Evolutionary conservation across 2,888 invertebrate genomes (phyloP).

Genomic region (Beris chalybata): DNA sequence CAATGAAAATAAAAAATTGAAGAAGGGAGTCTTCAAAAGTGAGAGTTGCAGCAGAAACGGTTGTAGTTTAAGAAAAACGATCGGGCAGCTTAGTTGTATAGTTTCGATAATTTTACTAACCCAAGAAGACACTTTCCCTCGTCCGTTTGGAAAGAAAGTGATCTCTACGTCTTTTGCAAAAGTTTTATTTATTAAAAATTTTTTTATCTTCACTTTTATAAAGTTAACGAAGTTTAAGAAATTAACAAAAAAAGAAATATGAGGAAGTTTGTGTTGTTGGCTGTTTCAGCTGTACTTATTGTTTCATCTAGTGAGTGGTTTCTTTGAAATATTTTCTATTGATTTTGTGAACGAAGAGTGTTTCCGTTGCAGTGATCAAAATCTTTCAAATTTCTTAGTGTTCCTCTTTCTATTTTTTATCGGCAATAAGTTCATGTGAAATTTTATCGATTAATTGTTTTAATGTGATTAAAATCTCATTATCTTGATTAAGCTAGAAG

Average conservation of each 20-base stretch:
- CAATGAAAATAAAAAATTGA: slow-evolving; percentile 31
- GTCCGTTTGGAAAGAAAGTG: slow-evolving; percentile 7
- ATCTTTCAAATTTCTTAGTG: too few species aligned
- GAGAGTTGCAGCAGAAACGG: slow-evolving; percentile 48
- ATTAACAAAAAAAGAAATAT: slow-evolving; percentile 43
- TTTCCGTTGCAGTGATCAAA: too few species aligned
- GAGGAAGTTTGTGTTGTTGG: slow-evolving; percentile 53
- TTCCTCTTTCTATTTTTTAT: too few species aligned
- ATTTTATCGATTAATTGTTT: too few species aligned
- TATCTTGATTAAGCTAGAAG: too few species aligned
- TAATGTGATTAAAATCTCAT: too few species aligned
- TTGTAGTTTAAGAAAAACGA: slow-evolving; percentile 56
- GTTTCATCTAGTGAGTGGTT: slow-evolving; percentile 53
- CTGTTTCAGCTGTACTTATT: slow-evolving; percentile 51
- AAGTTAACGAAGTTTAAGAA: slow-evolving; percentile 6
- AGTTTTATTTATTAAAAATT: slow-evolving; percentile 1
- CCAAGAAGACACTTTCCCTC: slow-evolving; percentile 22
- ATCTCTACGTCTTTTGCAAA: neutral
- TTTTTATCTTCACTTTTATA: slow-evolving; percentile 8
- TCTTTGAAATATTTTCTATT: slow-evolving; percentile 10
- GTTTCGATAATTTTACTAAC: neutral
- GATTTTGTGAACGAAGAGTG: too few species aligned
- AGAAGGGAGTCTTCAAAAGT: slow-evolving; percentile 57
- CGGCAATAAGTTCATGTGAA: too few species aligned
- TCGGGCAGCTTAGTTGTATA: slow-evolving; percentile 47